Conservation (phyloP, 2,113 vertebrate species). For the Gorsachius goisagi region DNA sequence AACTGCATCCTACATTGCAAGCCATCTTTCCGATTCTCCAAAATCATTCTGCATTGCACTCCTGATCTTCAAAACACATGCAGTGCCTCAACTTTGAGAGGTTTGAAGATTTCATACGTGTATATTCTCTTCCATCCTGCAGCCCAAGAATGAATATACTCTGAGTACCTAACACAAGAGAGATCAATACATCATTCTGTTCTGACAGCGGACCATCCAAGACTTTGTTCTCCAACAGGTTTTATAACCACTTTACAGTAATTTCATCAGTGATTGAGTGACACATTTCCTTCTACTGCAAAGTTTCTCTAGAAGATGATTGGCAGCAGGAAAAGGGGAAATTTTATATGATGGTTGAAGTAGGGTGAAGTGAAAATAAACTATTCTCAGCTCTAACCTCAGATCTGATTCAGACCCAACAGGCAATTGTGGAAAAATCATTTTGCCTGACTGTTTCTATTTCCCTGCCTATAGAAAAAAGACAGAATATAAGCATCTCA, state of each 20-base stretch:
- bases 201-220: not conserved
- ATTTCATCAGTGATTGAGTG: not conserved
- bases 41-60: not conserved
- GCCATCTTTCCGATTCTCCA: not conserved
- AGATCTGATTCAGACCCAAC: not conserved
- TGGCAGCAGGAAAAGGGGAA: not conserved
- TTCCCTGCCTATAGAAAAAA: not conserved
- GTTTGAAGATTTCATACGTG: not conserved
- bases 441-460: not conserved
- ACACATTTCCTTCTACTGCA: not conserved
- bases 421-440: not conserved
- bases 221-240: not conserved
- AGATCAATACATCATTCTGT: not conserved
- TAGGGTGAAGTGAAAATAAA: not conserved
- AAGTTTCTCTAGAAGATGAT: not conserved
- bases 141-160: not conserved
- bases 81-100: not conserved
- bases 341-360: not conserved
- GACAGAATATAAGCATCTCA: not conserved
- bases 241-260: not conserved
- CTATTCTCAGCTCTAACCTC: not conserved
- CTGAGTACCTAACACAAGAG: not conserved
- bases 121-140: not conserved
- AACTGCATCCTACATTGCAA: not conserved
- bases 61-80: not conserved